Evolutionary conservation across 2,888 invertebrate species (phyloP).

Genomic region (Hypolimnas misippus): DNA sequence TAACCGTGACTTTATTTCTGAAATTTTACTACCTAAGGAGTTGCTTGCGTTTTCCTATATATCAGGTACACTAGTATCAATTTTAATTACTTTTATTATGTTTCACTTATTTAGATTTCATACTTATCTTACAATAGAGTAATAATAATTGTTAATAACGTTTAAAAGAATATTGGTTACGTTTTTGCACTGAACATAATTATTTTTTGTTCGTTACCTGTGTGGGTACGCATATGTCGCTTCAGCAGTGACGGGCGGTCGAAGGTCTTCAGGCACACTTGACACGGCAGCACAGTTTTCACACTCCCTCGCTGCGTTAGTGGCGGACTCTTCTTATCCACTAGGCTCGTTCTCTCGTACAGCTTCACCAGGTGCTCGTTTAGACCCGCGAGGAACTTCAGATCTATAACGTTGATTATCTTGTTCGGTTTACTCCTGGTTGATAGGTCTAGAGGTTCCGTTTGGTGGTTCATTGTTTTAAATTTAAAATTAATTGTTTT

Average conservation of each 20-base stretch:
- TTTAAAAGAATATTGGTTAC: too few relatives aligned
- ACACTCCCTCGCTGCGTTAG: conserved; percentile 48
- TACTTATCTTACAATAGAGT: too few relatives aligned
- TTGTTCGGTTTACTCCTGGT: conserved; percentile 55
- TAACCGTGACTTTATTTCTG: too few relatives aligned
- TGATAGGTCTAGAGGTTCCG: conserved; percentile 74
- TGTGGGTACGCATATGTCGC: conserved; percentile 87
- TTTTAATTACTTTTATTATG: too few relatives aligned
- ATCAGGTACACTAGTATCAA: too few relatives aligned
- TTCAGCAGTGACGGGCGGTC: conserved; percentile 87
- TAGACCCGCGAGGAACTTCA: conserved; percentile 70
- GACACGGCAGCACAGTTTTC: conserved; percentile 81
- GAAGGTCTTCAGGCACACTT: conserved; percentile 87
- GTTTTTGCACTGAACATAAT: not conserved
- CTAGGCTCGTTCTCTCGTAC: conserved; percentile 62
- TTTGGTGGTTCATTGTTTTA: conserved; percentile 63
- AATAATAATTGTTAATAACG: too few relatives aligned
- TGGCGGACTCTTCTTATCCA: conserved; percentile 49
- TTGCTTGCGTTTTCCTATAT: too few relatives aligned
- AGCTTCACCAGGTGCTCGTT: conserved; percentile 71
- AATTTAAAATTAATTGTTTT: not conserved
- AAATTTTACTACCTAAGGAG: too few relatives aligned
- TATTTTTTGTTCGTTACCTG: conserved; percentile 70
- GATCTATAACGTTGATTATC: conserved; percentile 64
- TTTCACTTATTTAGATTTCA: too few relatives aligned